Percentiles rank a stretch among this genome's conserved stretches.
Conservation (phyloP, 2,113 vertebrate species). For the Mustelus asterias region DNA sequence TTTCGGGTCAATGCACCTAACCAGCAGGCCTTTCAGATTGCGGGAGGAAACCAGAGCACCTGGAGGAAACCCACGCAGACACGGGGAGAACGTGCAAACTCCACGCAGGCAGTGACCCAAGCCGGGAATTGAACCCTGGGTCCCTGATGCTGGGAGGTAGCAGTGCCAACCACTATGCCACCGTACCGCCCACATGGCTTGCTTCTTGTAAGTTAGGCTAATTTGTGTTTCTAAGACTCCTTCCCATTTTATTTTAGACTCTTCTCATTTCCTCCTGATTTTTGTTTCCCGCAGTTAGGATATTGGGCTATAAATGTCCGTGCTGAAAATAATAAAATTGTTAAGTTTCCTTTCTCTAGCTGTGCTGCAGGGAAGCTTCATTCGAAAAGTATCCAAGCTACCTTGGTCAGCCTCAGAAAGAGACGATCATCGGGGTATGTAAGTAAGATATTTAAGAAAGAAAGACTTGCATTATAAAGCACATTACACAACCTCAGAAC, state of each 20-base stretch:
- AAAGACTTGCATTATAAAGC: not conserved
- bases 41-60: too few species aligned
- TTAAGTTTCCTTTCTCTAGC: not conserved
- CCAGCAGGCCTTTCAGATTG: too few species aligned
- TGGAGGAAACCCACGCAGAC: too few species aligned
- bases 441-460: not conserved
- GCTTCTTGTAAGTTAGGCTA: not conserved
- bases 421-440: not conserved
- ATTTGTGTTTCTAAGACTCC: not conserved
- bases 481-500: not conserved
- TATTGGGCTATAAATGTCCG: not conserved
- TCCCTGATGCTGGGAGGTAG: too few species aligned
- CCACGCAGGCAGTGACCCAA: too few species aligned
- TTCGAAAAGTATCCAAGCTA: not conserved
- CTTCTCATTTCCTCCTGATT: not conserved
- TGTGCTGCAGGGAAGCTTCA: not conserved
- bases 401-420: not conserved
- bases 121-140: too few species aligned
- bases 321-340: not conserved
- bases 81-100: too few species aligned
- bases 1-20: too few species aligned
- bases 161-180: too few species aligned
- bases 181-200: too few species aligned
- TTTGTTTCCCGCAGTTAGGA: not conserved
- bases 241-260: not conserved